phyloP scores from a whole-genome alignment of 2,113 vertebrate species.

The Pseudopodoces humilis region DNA sequence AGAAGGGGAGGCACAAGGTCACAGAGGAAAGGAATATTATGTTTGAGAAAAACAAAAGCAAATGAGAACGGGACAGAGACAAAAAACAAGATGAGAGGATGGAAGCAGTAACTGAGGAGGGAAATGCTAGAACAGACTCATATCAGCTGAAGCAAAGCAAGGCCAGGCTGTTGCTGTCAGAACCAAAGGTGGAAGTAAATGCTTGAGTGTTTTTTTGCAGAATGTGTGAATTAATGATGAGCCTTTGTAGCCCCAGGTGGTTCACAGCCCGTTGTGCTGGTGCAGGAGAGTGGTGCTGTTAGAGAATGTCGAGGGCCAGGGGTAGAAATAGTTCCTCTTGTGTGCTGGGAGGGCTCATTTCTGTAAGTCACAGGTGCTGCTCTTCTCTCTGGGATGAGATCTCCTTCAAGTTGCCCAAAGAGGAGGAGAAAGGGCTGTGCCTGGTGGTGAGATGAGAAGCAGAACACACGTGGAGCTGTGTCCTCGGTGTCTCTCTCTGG shows the following conservation, averaged over 20 bases:
- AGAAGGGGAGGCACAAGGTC: not conserved
- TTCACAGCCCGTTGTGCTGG: not conserved
- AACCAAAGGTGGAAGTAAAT: not conserved
- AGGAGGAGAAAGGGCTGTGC: not conserved
- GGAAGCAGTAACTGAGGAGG: not conserved
- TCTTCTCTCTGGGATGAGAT: not conserved
- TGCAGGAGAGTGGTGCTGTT: not conserved
- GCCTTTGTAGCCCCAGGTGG: not conserved
- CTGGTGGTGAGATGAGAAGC: not conserved
- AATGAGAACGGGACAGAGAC: not conserved
- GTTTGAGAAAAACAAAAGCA: not conserved
- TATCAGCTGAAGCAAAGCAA: not conserved
- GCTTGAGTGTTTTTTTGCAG: not conserved
- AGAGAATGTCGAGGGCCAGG: not conserved
- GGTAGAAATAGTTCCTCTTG: not conserved
- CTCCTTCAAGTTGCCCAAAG: not conserved
- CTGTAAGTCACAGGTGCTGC: not conserved
- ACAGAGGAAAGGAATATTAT: not conserved
- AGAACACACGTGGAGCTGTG: accelerated
- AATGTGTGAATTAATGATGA: not conserved
- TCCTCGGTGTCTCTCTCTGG: not conserved
- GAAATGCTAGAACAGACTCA: not conserved
- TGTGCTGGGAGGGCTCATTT: not conserved
- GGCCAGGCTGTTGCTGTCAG: not conserved
- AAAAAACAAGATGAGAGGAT: not conserved